Percentiles rank a stretch among this genome's conserved stretches.
phyloP scores from a whole-genome alignment of 2,797 vertebrate species.

The Propithecus deckenii region DNA sequence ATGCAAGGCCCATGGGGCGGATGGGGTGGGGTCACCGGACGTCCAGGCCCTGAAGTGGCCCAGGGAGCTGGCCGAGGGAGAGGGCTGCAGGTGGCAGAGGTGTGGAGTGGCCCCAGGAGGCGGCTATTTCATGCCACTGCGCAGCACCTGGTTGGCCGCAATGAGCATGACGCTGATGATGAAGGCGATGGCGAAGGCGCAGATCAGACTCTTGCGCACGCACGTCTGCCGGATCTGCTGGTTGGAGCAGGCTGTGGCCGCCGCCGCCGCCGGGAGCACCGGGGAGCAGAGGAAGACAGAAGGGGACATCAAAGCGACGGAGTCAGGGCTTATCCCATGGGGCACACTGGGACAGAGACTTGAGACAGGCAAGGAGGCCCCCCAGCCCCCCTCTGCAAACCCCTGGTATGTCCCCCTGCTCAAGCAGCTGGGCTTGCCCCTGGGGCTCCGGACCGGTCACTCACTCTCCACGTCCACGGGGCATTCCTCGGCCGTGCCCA shows the following conservation, averaged over 20 bases:
- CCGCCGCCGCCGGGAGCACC: neutral
- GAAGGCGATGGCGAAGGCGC: conserved; percentile 98
- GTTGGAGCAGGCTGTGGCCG: conserved; percentile 91
- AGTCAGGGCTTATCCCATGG: neutral
- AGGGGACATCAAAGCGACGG: neutral
- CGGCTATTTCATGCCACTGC: conserved; percentile 96
- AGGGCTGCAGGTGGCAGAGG: conserved; percentile 7
- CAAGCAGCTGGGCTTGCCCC: neutral
- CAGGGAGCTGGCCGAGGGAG: neutral
- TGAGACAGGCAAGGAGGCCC: neutral
- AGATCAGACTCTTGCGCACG: conserved; percentile 97
- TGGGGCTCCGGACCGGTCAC: conserved; percentile 29
- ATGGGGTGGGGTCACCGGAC: neutral
- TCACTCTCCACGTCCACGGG: conserved; percentile 98
- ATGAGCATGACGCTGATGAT: conserved; percentile 99
- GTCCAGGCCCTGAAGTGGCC: conserved; percentile 13
- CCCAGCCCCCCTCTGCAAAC: neutral
- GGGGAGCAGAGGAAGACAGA: conserved; percentile 1
- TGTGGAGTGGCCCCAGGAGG: neutral
- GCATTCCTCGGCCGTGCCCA: conserved; percentile 94
- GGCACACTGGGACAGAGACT: neutral
- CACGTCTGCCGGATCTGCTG: conserved; percentile 99
- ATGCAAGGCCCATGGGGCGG: conserved; percentile 75
- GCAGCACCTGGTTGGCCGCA: conserved; percentile 98
- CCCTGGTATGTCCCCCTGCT: accelerated